Percentiles rank a stretch among this genome's conserved stretches.
Evolutionary conservation across 2,888 invertebrate species (phyloP).

Genomic region (Sacculina carcini): DNA sequence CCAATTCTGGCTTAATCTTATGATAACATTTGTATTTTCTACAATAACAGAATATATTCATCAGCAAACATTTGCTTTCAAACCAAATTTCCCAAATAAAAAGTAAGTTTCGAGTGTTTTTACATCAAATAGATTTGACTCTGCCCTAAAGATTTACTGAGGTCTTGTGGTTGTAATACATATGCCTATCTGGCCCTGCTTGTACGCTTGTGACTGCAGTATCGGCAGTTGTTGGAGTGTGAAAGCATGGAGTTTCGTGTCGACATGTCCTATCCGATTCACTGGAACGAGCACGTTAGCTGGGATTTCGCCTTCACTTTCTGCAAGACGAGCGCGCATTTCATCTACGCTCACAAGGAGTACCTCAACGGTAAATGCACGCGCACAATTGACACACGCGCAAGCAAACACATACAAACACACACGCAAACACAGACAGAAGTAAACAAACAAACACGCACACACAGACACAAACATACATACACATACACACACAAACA

Average conservation of each 20-base stretch:
- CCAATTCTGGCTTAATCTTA: not conserved
- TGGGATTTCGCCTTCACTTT: constrained; percentile 78
- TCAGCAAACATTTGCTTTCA: too few relatives aligned
- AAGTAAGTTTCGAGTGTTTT: too few relatives aligned
- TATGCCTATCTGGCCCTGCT: too few relatives aligned
- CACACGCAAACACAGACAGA: too few relatives aligned
- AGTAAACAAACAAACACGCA: too few relatives aligned
- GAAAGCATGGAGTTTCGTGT: constrained; percentile 82
- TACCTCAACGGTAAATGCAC: constrained; percentile 46
- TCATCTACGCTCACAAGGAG: constrained; percentile 82
- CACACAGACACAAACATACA: too few relatives aligned
- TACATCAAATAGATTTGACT: too few relatives aligned
- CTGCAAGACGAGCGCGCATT: constrained; percentile 72
- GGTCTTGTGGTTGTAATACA: too few relatives aligned
- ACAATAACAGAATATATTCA: too few relatives aligned
- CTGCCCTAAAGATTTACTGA: too few relatives aligned
- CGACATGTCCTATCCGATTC: constrained; percentile 60
- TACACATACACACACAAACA: too few relatives aligned
- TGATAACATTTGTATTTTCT: not conserved
- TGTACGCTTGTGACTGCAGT: constrained; percentile 21
- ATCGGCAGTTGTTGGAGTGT: constrained; percentile 69
- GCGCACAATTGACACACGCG: not conserved
- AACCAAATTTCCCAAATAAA: too few relatives aligned
- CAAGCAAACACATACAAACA: not conserved
- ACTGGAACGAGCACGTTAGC: constrained; percentile 89